Base-by-base conservation (phyloP, 2,888 invertebrate species). In the Drosophila leonis region DNA sequence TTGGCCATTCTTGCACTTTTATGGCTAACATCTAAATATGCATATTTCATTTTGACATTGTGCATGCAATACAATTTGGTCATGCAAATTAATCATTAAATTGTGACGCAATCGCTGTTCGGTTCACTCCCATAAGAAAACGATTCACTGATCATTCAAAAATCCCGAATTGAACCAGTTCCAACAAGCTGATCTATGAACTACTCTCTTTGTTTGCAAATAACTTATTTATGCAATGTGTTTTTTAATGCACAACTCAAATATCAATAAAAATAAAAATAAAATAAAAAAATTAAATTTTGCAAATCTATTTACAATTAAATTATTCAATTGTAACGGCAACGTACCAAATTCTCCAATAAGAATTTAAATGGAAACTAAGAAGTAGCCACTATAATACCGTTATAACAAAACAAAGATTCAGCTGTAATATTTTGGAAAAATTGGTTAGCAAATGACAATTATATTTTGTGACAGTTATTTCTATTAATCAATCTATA, bases 81-180 rank as follows among this genome's bases (percentile, higher is more conserved):
- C 1, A 29, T 18, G 6, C 8, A 29, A 9, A 10, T 37, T 27
- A 9, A 15, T 3, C 13, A 9, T 29, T 13, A 13, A 48, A 15
- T 27, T 37, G 46, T 48, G 57, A 57, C 57, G 57, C 35, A 57
- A 24, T 13, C 35, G 0, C 7, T n/a, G 8, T 10, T 57, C 33
- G n/a, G 10, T n/a, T 20, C 31, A 35, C 18, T 48, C 10, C 13
- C 4, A 12, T 48, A 8, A 6, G 10, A 10, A 27, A 59, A 46
- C 1, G 9, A 10, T 46, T 35, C n/a, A 35, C 27, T 15, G 46
- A 59, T 60, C 59, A 37, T 37, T 29, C 7, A 9, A 15, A 24
- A n/a, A 46, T 0, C 42, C 35, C 24, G n/a, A 18, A 24, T 4
- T 37, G 59, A 60, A 37, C 59, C 15, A 48, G 59, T 60, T 60